These are phyloP conservation scores for Hiodon alosoides DNA, from an alignment of 2,113 vertebrate genomes.

Conservation along the genomic window DNA sequence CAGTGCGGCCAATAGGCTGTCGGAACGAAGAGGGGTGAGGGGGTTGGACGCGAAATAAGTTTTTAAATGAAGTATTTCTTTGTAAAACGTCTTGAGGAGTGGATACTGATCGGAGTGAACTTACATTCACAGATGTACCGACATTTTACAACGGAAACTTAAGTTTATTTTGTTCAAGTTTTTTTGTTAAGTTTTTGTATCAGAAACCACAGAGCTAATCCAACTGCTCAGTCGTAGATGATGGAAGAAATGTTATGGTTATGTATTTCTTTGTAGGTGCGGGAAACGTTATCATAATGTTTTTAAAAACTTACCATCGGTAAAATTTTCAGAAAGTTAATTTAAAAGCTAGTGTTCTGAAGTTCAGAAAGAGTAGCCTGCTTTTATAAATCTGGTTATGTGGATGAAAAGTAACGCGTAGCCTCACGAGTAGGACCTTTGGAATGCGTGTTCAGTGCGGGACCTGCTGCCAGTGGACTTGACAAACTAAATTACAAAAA, in stretches of 20 bases:
- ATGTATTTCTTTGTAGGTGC: background rate
- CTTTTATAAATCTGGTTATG: constrained; percentile 45
- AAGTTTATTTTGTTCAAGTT: background rate
- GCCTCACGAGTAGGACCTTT: constrained; percentile 44
- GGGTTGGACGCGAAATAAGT: constrained; percentile 10
- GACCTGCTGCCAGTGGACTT: background rate
- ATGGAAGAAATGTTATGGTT: background rate
- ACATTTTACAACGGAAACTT: background rate
- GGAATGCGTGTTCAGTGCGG: constrained; percentile 33
- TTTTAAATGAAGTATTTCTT: background rate
- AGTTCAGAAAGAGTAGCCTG: constrained; percentile 26
- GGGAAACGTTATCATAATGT: background rate
- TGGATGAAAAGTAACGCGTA: constrained; percentile 36
- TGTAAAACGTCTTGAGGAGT: background rate
- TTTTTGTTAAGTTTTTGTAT: background rate
- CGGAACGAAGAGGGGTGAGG: background rate
- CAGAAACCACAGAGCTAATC: constrained; percentile 19
- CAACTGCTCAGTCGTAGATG: background rate
- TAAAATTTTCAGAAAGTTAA: background rate
- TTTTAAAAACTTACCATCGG: background rate
- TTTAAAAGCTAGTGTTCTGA: constrained; percentile 28
- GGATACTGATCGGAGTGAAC: background rate
- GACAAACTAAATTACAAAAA: background rate
- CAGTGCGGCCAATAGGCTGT: constrained; percentile 13
- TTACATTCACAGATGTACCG: background rate